phyloP scores from a whole-genome alignment of 2,888 invertebrate species.

The Drosophila subquinaria region DNA sequence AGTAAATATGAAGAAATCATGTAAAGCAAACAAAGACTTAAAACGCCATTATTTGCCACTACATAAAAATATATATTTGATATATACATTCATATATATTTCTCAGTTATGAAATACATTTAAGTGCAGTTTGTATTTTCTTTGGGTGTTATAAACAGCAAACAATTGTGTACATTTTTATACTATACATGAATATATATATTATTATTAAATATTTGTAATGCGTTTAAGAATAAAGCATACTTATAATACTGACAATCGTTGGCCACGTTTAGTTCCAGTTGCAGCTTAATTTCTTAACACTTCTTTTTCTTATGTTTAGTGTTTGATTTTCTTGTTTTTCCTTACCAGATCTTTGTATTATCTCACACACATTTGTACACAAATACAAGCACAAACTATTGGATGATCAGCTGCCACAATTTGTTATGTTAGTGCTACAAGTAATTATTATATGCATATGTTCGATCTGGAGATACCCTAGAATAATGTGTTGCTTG shows the following conservation, averaged over 20 bases:
- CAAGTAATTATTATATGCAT: slow-evolving; percentile 62
- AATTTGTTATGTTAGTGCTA: slow-evolving; percentile 56
- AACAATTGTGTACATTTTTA: slow-evolving; percentile 69
- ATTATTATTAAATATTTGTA: slow-evolving; percentile 41
- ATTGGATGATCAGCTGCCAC: slow-evolving; percentile 47
- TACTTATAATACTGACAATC: slow-evolving; percentile 22
- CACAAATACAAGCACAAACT: slow-evolving; percentile 27
- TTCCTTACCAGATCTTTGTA: slow-evolving; percentile 5
- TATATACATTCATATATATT: slow-evolving; percentile 28
- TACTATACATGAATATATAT: slow-evolving; percentile 33
- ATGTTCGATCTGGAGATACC: neutral
- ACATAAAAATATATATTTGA: slow-evolving; percentile 36
- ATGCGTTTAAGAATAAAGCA: slow-evolving; percentile 75
- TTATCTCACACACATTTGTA: slow-evolving; percentile 18
- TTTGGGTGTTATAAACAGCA: slow-evolving; percentile 45
- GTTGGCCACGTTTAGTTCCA: slow-evolving; percentile 3
- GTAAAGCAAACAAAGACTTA: slow-evolving; percentile 75
- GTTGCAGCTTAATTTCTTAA: neutral
- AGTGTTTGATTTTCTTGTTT: neutral
- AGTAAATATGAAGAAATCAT: slow-evolving; percentile 19
- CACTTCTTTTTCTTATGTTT: slow-evolving; percentile 5
- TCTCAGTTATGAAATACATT: slow-evolving; percentile 42
- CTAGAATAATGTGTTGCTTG: slow-evolving; percentile 8
- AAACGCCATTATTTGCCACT: slow-evolving; percentile 69
- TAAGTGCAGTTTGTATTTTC: slow-evolving; percentile 34